phyloP scores from a whole-genome alignment of 23 tunicate genomes.

The Styela clava region DNA sequence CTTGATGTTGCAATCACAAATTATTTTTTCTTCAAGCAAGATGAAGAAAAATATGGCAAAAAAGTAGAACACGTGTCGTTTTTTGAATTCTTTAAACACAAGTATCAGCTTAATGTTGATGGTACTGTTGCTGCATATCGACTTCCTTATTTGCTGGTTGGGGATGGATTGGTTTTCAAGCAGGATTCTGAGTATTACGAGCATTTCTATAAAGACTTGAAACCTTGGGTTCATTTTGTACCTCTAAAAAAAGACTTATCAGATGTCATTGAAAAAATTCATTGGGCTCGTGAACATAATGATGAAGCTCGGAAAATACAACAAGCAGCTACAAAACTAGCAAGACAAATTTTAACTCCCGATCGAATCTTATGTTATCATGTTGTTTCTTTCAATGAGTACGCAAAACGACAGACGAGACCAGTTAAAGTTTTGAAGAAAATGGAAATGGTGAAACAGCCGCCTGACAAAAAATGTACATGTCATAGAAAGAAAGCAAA shows the following conservation, averaged over 20 bases:
- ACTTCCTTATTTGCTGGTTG: constrained; percentile 74
- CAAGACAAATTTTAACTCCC: constrained; percentile 75
- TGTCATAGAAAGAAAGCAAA: constrained; percentile 51
- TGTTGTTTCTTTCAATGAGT: constrained; percentile 62
- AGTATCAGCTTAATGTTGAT: constrained; percentile 92
- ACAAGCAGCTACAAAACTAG: constrained; percentile 71
- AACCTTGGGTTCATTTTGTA: constrained; percentile 75
- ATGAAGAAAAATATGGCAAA: constrained; percentile 88
- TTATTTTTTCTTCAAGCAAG: constrained; percentile 87
- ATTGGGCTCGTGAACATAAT: constrained; percentile 90
- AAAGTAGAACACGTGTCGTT: constrained; percentile 66
- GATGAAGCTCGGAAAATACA: constrained; percentile 74
- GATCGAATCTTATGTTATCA: constrained; percentile 85
- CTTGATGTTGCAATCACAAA: constrained; percentile 86
- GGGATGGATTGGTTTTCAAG: constrained; percentile 79
- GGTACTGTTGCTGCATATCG: constrained; percentile 99
- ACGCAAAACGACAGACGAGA: constrained; percentile 54
- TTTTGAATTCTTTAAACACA: constrained; percentile 87
- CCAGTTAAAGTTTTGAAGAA: constrained; percentile 47
- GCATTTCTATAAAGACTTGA: constrained; percentile 75
- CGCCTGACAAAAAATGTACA: constrained; percentile 28
- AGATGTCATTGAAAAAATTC: constrained; percentile 68
- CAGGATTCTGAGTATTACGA: constrained; percentile 97
- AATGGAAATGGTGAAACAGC: constrained; percentile 79
- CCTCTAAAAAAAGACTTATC: constrained; percentile 63